phyloP scores from a whole-genome alignment of 1,140 invertebrate species.

The Lordiphosa collinella region DNA sequence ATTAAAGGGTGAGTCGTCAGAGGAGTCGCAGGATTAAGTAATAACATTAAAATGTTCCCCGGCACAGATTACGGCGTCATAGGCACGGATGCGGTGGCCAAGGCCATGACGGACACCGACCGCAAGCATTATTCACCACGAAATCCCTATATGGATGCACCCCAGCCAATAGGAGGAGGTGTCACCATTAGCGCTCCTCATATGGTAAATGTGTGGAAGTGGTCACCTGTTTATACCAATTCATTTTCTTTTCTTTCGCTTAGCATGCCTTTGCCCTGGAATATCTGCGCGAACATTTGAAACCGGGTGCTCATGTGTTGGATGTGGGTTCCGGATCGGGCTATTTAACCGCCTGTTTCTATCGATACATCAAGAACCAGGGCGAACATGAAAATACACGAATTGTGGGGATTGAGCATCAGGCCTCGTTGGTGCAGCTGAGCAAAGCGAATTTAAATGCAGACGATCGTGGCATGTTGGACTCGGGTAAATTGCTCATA shows the following conservation, averaged over 20 bases:
- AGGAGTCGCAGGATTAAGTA: neutral
- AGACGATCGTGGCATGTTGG: constrained; percentile 86
- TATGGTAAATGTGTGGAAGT: constrained; percentile 86
- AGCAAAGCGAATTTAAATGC: constrained; percentile 89
- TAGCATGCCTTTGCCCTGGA: constrained; percentile 97
- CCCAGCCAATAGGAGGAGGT: constrained; percentile 92
- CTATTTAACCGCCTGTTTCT: constrained; percentile 97
- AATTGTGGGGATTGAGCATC: constrained; percentile 95
- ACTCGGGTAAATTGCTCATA: constrained; percentile 84
- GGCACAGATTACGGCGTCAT: constrained; percentile 91
- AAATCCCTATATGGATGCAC: constrained; percentile 92
- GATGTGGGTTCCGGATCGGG: constrained; percentile 98
- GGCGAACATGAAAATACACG: constrained; percentile 84
- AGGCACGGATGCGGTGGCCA: constrained; percentile 87
- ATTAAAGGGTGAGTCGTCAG: constrained; percentile 84
- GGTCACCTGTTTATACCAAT: neutral
- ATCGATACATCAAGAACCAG: constrained; percentile 78
- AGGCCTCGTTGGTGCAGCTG: constrained; percentile 89
- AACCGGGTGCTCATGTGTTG: constrained; percentile 88
- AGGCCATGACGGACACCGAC: constrained; percentile 92
- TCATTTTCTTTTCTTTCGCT: neutral
- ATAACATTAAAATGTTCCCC: constrained; percentile 64
- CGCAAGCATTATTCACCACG: constrained; percentile 84
- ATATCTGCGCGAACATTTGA: constrained; percentile 90
- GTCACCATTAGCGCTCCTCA: constrained; percentile 99